Evolutionary conservation across 1,140 invertebrate species (phyloP), one percentile per base, ranked within the genome.

Genomic region (Eriocheir sinensis): DNA sequence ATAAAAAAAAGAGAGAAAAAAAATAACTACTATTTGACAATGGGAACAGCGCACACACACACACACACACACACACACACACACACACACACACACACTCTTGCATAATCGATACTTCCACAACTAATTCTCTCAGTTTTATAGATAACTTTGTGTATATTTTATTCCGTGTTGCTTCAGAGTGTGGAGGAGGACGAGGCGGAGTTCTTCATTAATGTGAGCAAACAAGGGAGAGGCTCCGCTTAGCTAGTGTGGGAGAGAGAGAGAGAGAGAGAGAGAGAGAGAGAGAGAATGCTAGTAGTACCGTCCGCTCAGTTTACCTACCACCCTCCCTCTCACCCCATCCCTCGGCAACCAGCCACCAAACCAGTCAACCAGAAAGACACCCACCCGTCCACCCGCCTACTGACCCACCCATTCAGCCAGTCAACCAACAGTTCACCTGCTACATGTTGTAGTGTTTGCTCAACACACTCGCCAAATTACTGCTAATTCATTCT

Each of bases 401-500:
- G 32, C 36, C 89, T 53, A 21, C 53, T 60, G n/a, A 44, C 30
- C 36, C 89, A 34, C 30, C 89, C 89, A 30, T 30, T 34, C 30
- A 34, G 44, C 44, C 89, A 44, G 40, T 15, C 53, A 30, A 36
- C 48, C 89, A 32, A 32, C 89, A 44, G 40, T 91, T 38, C 34
- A 44, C 89, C 60, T 72, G 89, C 89, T 91, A 91, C 89, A 72
- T 91, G 53, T 34, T 60, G 40, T 83, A 92, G 91, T 83, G 91
- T 83, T 92, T 92, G 91, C 80, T 48, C 34, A n/a, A 92, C 80
- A 83, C 91, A 83, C 91, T 92, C 91, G 38, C 79, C 80, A 92
- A 41, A 92, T 92, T 92, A 83, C 79, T 92, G 91, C 91, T 92
- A 83, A 92, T 92, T 92, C 91, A 92, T 92, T 44, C 80, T 80